phyloP scores from a whole-genome alignment of 2,888 invertebrate genomes.

The Lochmaea capreae region DNA sequence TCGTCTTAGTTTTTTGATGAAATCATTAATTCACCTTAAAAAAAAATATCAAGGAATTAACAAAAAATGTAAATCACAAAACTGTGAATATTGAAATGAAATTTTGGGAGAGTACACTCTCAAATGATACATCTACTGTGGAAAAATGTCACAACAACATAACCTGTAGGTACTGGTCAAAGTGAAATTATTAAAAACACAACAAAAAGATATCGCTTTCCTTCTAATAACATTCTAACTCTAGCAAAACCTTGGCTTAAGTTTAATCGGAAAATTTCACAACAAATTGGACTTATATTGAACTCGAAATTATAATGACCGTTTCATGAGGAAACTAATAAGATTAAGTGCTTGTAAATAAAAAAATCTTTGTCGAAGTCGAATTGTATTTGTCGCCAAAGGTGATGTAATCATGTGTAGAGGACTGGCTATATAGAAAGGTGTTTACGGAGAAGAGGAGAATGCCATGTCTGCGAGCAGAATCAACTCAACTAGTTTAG shows the following conservation, averaged over 20 bases:
- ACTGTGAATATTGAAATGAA: too few species aligned
- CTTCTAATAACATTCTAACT: background rate
- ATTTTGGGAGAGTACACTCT: too few species aligned
- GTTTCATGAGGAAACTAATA: conserved; percentile 48
- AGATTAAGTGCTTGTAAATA: conserved; percentile 49
- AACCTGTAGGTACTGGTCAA: too few species aligned
- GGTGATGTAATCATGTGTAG: conserved; percentile 52
- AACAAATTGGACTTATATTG: conserved; percentile 18
- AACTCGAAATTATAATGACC: conserved; percentile 35
- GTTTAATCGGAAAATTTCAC: background rate
- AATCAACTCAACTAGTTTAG: conserved; percentile 34
- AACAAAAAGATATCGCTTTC: too few species aligned
- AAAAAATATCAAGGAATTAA: too few species aligned
- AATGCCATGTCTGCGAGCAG: conserved; percentile 34
- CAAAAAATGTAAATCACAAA: too few species aligned
- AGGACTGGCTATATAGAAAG: conserved; percentile 45
- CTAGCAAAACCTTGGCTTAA: background rate
- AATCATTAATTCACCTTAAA: too few species aligned
- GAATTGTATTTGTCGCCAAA: conserved; percentile 53
- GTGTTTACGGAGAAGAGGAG: conserved; percentile 41
- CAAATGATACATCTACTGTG: too few species aligned
- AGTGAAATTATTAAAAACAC: too few species aligned
- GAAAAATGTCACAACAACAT: too few species aligned
- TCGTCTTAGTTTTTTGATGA: too few species aligned
- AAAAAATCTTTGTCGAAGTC: conserved; percentile 42